Conservation (phyloP, 1,140 invertebrate genomes). For the Drosophila sp. region DNA sequence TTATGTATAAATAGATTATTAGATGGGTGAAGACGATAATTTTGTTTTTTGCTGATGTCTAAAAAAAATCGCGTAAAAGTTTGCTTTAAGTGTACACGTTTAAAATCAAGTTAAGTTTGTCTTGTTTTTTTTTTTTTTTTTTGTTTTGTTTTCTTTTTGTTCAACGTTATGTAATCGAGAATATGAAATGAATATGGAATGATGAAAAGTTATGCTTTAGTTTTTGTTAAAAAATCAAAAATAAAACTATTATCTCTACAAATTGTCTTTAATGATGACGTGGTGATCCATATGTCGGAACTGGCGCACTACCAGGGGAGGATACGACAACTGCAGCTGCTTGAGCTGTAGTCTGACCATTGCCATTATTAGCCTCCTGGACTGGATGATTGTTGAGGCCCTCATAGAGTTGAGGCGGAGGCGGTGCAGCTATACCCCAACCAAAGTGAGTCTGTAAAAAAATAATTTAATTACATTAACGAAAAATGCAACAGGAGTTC, state of each 20-base stretch:
- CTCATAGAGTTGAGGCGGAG: constrained; percentile 24
- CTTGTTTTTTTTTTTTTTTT: background rate
- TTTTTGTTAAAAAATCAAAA: background rate
- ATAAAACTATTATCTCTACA: background rate
- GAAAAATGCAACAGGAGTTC: background rate
- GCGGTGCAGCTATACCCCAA: constrained; percentile 42
- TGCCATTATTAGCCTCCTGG: constrained; percentile 21
- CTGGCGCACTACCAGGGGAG: background rate
- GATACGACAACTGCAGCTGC: constrained; percentile 16
- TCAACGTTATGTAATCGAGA: background rate
- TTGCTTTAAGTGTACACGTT: constrained; percentile 42
- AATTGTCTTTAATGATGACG: constrained; percentile 46
- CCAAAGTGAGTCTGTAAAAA: constrained; percentile 38
- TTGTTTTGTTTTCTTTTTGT: background rate
- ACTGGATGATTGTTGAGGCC: constrained; percentile 33
- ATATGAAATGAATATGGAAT: background rate
- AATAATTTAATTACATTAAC: too few relatives aligned
- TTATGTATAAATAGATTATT: constrained; percentile 50
- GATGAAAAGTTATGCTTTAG: background rate
- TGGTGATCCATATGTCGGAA: constrained; percentile 24
- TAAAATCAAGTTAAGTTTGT: constrained; percentile 52
- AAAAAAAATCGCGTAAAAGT: constrained; percentile 47
- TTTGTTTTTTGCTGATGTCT: background rate
- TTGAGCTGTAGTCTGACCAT: constrained; percentile 3
- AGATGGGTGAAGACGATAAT: constrained; percentile 19